phyloP scores from a whole-genome alignment of 1,140 invertebrate species.

The Microplitis mediator region DNA sequence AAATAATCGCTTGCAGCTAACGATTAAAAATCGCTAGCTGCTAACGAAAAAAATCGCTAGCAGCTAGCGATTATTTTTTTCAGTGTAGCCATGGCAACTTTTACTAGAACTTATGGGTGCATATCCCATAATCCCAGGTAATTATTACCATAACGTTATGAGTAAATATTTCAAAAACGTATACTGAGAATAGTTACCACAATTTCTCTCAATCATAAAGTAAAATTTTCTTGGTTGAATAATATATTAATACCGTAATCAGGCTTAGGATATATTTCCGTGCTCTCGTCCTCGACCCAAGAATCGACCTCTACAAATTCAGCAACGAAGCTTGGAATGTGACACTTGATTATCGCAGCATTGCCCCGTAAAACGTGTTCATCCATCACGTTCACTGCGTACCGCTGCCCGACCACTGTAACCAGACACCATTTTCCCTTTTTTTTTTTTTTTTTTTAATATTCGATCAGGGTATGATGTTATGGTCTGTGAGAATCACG shows the following conservation, averaged over 20 bases:
- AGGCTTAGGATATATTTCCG: constrained; percentile 69
- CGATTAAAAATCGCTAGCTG: too few species aligned
- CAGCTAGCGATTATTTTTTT: too few species aligned
- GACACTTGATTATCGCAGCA: constrained; percentile 88
- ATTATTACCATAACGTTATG: too few species aligned
- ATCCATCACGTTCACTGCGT: constrained; percentile 88
- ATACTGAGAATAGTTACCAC: too few species aligned
- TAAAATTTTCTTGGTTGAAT: constrained; percentile 32
- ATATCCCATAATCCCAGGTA: too few species aligned
- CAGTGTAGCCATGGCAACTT: too few species aligned
- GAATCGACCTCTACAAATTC: constrained; percentile 84
- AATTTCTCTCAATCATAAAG: neutral
- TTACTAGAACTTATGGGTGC: too few species aligned
- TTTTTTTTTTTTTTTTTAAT: constrained; percentile 26
- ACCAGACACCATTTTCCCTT: constrained; percentile 56
- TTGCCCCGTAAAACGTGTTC: constrained; percentile 89
- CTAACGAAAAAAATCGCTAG: too few species aligned
- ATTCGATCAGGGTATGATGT: neutral
- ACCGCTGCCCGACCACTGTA: constrained; percentile 88
- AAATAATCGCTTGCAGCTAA: too few species aligned
- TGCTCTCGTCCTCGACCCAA: constrained; percentile 80
- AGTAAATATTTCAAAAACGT: too few species aligned
- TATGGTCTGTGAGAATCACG: neutral
- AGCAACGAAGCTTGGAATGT: constrained; percentile 90
- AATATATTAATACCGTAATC: constrained; percentile 68